Base-by-base conservation (phyloP, 2,888 invertebrate species). In the Adelognathus sp. region DNA sequence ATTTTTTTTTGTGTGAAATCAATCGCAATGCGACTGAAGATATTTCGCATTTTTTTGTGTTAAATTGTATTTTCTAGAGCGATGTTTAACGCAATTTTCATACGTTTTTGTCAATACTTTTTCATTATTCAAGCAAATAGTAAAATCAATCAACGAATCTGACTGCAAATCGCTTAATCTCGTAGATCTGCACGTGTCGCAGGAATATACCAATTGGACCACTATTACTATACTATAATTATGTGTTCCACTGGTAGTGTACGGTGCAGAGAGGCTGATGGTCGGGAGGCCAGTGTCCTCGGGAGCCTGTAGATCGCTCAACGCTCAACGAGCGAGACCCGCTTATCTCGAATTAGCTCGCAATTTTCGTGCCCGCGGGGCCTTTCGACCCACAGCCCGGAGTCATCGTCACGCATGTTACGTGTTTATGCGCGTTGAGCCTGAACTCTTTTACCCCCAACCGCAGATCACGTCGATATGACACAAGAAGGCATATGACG, bases 341-440 rank as follows among this genome's bases (percentile, higher is more conserved):
- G 60, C 66, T 66, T 79, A 80, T 86, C 80, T 83, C 80, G 81
- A 86, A 86, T 86, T 86, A 84, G 84, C 81, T 80, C 81, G 80
- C 81, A 76, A 83, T 83, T 80, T 82, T 76, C 66, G 82, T 82
- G 79, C 75, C 85, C 83, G 54, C 79, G 61, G 82, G 84, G 81
- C 79, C 69, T 79, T 75, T 71, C 82, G 83, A 85, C 84, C 83
- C 81, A 84, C 84, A 84, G 84, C 83, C 85, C 80, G 80, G 14
- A 84, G 84, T 83, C 82, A 84, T 85, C 80, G 64, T 67, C 76
- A 66, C 63, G 76, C 67, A 76, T 69, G 72, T 80, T 61, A 70
- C 75, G 63, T 60, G 41, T 44, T 50, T 77, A 61, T 58, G 52
- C 18, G 71, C 24, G 33, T 60, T 16, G 16, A 46, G n/a, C 27